Base-by-base conservation (phyloP, 1,140 invertebrate species). In the Aricia agestis region DNA sequence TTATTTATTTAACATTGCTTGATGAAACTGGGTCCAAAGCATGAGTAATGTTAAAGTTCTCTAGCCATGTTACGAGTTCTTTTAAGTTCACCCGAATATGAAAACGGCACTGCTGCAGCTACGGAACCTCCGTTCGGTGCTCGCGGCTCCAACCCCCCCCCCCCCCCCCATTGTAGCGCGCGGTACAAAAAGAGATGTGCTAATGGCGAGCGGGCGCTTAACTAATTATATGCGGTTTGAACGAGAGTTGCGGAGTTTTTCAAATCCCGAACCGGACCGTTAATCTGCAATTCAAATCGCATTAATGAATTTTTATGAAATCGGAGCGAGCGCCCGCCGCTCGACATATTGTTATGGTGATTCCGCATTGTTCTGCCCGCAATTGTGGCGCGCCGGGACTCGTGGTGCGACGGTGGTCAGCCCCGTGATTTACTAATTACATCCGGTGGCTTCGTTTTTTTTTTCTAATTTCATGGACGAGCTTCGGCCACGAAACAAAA, bases 301-400 rank as follows among this genome's bases (percentile, higher is more conserved):
- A 63, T 63, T 63, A 18, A 63, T 63, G 59, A 63, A 63, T 63
- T 63, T 63, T 63, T 63, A 63, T 63, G 59, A 63, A 63, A 63
- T 19, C 59, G 1, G 59, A 19, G 18, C 19, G 59, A 19, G 18
- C 59, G 19, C 25, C 3, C 25, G 25, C 25, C 25, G 0, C 25
- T 25, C 25, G 25, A 25, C 18, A 19, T 63, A 19, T 63, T 19
- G 59, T 63, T 63, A 63, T 63, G 59, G 18, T 63, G 59, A 63
- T 63, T 63, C 58, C n/a, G 18, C 18, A 19, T 63, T 63, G 19
- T 63, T 63, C n/a, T 36, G 59, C 18, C 7, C 18, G 18, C 17
- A 6, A 19, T 63, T 63, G 59, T 19, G 6, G 59, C 19, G 17
- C 4, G n/a, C n/a, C 58, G 45, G 45, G 9, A 52, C 45, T 11